phyloP scores from a whole-genome alignment of 2,888 invertebrate species.

The Ceramica pisi region DNA sequence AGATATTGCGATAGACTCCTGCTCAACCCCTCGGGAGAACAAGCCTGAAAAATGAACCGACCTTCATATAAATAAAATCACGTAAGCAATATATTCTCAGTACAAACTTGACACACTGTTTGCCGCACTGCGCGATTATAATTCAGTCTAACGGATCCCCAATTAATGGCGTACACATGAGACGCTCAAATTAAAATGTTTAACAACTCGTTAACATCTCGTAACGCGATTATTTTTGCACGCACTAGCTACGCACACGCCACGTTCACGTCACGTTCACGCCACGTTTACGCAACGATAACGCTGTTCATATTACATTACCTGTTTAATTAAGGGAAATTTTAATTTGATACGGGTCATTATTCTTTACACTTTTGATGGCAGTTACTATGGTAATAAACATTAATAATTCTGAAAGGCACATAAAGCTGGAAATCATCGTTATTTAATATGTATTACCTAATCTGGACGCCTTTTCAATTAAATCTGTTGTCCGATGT shows the following conservation, averaged over 20 bases:
- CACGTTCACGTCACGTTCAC: conserved; percentile 13
- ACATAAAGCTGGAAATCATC: conserved; percentile 2
- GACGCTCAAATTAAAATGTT: conserved; percentile 62
- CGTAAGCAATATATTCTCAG: conserved; percentile 52
- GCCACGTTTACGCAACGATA: conserved; percentile 11
- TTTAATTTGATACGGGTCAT: conserved; percentile 33
- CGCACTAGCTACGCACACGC: conserved; percentile 30
- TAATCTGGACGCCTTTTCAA: not conserved
- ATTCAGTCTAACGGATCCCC: conserved; percentile 48
- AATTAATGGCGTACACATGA: conserved; percentile 66
- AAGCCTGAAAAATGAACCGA: conserved; percentile 42
- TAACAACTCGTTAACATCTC: conserved; percentile 62
- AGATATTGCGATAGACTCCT: conserved; percentile 37
- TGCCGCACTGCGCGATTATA: conserved; percentile 59
- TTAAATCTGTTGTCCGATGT: not conserved
- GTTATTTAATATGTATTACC: not conserved
- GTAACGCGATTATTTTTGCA: conserved; percentile 53
- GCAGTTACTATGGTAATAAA: conserved; percentile 14
- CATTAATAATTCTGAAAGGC: conserved; percentile 9
- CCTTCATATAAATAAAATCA: conserved; percentile 53
- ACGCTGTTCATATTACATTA: conserved; percentile 23
- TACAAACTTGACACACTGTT: conserved; percentile 55
- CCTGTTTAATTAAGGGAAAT: conserved; percentile 40
- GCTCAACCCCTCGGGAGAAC: conserved; percentile 19
- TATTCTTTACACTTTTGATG: conserved; percentile 13